Percentiles rank a stretch among this genome's conserved stretches.
phyloP scores from a whole-genome alignment of 1,140 invertebrate genomes.

The Bombus polaris region DNA sequence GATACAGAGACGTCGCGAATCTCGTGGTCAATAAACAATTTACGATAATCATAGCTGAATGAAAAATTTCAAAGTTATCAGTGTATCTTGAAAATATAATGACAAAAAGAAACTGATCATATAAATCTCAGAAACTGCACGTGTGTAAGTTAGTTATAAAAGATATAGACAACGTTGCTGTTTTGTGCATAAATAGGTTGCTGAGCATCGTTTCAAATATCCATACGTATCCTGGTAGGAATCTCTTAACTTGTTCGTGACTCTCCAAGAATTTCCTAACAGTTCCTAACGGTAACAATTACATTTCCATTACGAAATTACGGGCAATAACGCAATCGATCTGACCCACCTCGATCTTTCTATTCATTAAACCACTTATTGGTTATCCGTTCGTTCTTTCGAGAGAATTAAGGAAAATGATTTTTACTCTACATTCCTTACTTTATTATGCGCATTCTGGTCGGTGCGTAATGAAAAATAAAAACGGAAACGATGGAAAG shows the following conservation, averaged over 20 bases:
- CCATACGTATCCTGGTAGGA: background rate
- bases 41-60: too few species aligned
- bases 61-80: background rate
- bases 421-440: constrained; percentile 21
- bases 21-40: background rate
- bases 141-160: background rate
- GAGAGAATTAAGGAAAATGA: background rate
- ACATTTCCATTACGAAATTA: constrained; percentile 12
- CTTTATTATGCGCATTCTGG: constrained; percentile 25
- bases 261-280: background rate
- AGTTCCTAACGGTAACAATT: background rate
- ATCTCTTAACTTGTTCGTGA: background rate
- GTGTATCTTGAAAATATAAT: background rate
- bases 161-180: background rate
- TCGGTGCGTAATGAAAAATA: constrained; percentile 4
- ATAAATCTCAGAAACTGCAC: background rate
- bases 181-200: background rate
- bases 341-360: background rate
- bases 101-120: too few species aligned
- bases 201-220: background rate
- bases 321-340: constrained; percentile 3
- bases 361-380: constrained; percentile 12
- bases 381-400: background rate
- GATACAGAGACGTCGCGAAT: background rate
- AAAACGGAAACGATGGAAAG: background rate